These are phyloP conservation scores for Fukomys damarensis DNA, from an alignment of 2,113 vertebrate genomes.

Conservation along the genomic window DNA sequence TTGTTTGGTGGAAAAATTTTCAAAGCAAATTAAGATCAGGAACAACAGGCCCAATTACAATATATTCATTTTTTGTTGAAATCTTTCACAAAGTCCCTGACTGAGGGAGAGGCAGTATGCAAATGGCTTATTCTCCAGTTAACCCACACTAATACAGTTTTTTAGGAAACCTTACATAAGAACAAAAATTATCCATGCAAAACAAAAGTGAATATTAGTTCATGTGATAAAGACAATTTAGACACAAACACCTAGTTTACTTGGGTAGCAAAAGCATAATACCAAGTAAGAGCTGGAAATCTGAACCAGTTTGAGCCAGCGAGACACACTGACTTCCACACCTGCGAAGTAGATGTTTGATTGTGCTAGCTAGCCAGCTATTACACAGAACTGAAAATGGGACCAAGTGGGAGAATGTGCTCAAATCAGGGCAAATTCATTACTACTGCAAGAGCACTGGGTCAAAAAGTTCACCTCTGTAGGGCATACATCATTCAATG, in stretches of 20 bases:
- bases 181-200: slow-evolving; percentile 31
- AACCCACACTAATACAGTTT: slow-evolving; percentile 20
- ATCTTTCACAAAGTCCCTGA: slow-evolving; percentile 26
- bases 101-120: neutral
- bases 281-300: neutral
- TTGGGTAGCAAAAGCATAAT: slow-evolving; percentile 29
- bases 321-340: slow-evolving; percentile 25
- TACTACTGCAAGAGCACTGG: neutral
- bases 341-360: slow-evolving; percentile 57
- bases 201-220: neutral
- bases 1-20: neutral
- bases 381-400: slow-evolving; percentile 49
- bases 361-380: slow-evolving; percentile 39
- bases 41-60: neutral
- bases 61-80: slow-evolving; percentile 20
- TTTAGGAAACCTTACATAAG: slow-evolving; percentile 9
- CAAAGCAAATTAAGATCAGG: slow-evolving; percentile 50
- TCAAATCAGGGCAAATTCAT: slow-evolving; percentile 59
- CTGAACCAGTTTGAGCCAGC: slow-evolving; percentile 24
- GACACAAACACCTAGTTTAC: slow-evolving; percentile 22
- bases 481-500: slow-evolving; percentile 24
- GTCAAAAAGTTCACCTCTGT: slow-evolving; percentile 54
- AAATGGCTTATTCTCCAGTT: slow-evolving; percentile 37
- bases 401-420: neutral
- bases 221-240: neutral